Base-by-base conservation (phyloP, 2,797 vertebrate species). In the Microhierax caerulescens region DNA sequence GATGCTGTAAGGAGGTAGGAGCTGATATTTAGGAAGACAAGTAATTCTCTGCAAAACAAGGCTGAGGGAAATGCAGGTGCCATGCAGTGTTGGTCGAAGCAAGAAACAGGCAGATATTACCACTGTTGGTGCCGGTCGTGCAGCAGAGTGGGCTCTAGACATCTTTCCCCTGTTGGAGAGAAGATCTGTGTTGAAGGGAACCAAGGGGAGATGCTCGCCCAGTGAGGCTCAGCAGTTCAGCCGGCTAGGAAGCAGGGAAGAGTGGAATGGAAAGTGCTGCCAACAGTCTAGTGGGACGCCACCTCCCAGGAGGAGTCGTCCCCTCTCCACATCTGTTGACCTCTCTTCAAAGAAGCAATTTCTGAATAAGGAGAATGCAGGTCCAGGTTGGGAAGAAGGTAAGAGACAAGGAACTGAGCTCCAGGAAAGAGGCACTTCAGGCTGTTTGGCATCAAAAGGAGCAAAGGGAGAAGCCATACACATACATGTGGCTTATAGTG, bases 71-170 rank as follows among this genome's bases (percentile, higher is more conserved):
- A 60, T 11, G 41, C 27, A 28, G 65, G 24, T 27, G 56, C 28
- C 28, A 19, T 5, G 43, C 3, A 9, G 4, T 4, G n/a, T 4
- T 39, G 24, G 19, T 23, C 1, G 1, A 36, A 39, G 30, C n/a
- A 39, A 53, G 63, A 59, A 32, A 34, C 0, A 0, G 18, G n/a
- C 25, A 41, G 64, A 51, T 22, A 9, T 8, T 50, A 25, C 16
- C 43, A n/a, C 56, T 25, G 1, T 4, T 56, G 53, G 15, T 2
- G 10, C 30, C 1, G 3, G 41, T n/a, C 0, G 1, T 74, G 63
- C 56, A 63, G 43, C 76, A 63, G 23, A 28, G 14, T 18, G 16
- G 65, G 59, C 53, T 88, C 34, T 45, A 28, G 90, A 67, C 11
- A 22, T 15, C 41, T 37, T 59, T 60, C 4, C 4, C 60, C 32